phyloP scores from a whole-genome alignment of 2,797 vertebrate species.

The Lutjanus argentimaculatus region DNA sequence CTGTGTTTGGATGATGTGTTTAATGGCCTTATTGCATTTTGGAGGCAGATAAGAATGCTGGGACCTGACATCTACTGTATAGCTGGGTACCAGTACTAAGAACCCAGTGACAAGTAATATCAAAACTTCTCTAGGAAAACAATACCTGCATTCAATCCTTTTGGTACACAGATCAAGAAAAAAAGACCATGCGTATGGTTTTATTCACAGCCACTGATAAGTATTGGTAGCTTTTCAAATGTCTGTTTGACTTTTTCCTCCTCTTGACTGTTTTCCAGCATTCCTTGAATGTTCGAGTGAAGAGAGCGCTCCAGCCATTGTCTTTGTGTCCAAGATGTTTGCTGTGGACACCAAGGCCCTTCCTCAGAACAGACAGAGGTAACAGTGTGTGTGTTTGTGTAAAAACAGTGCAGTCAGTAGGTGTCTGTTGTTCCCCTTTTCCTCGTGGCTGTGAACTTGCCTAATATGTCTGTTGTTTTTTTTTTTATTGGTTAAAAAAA shows the following conservation, averaged over 20 bases:
- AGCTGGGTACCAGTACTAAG: too few relatives aligned
- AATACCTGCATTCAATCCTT: too few relatives aligned
- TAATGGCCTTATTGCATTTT: neutral
- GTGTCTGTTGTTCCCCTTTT: neutral
- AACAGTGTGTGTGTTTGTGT: constrained; percentile 32
- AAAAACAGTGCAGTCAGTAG: neutral
- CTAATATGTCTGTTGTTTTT: neutral
- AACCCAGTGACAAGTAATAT: too few relatives aligned
- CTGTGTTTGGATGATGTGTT: neutral
- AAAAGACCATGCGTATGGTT: too few relatives aligned
- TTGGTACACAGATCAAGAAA: too few relatives aligned
- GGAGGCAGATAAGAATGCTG: neutral
- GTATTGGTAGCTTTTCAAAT: constrained; percentile 11
- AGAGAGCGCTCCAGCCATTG: constrained; percentile 89
- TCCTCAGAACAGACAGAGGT: constrained; percentile 94
- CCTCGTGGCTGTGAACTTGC: neutral
- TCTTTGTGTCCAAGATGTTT: constrained; percentile 99
- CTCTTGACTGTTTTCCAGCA: constrained; percentile 77
- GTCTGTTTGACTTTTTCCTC: constrained; percentile 9
- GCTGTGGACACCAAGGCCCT: constrained; percentile 91
- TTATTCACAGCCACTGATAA: too few relatives aligned
- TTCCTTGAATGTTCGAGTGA: constrained; percentile 93
- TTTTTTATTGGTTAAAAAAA: too few relatives aligned
- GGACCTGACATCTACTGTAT: neutral
- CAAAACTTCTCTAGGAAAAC: too few relatives aligned